Percentiles rank a stretch among this genome's conserved stretches.
phyloP scores from a whole-genome alignment of 2,797 vertebrate species.

The Echeneis naucrates region DNA sequence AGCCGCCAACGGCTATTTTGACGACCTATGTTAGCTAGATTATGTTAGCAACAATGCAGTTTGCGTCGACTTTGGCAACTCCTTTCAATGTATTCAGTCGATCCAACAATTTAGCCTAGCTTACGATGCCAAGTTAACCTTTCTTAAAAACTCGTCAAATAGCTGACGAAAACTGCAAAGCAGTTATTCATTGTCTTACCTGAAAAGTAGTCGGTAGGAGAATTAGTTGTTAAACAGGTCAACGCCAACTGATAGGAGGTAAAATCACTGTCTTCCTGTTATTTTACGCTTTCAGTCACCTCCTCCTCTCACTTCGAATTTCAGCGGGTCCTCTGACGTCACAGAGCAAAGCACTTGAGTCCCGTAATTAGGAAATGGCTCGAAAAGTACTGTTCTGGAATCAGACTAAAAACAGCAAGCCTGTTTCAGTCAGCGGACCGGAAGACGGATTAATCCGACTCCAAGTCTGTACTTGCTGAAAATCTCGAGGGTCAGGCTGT shows the following conservation, averaged over 20 bases:
- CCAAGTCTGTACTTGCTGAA: background rate
- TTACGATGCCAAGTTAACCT: background rate
- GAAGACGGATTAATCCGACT: accelerated
- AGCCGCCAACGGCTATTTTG: background rate
- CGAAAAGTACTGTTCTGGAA: background rate
- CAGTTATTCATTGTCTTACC: constrained; percentile 43
- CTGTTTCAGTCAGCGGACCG: accelerated
- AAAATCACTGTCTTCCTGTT: constrained; percentile 3
- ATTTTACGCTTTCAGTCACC: constrained; percentile 25
- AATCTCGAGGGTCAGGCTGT: background rate
- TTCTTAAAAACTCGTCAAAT: background rate
- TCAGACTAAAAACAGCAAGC: background rate
- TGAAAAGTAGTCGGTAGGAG: constrained; percentile 16
- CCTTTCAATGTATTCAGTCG: background rate
- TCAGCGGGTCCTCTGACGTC: constrained; percentile 75
- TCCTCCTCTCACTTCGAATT: constrained; percentile 81
- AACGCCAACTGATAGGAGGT: constrained; percentile 4
- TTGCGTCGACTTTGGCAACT: background rate
- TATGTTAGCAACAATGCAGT: background rate
- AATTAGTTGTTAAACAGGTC: background rate
- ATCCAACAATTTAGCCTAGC: constrained; percentile 13
- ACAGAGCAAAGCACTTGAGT: background rate
- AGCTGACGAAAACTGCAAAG: background rate
- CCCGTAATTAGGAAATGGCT: constrained; percentile 13
- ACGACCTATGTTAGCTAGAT: background rate